phyloP scores from a whole-genome alignment of 2,888 invertebrate species.

The Sabatieria punctata region DNA sequence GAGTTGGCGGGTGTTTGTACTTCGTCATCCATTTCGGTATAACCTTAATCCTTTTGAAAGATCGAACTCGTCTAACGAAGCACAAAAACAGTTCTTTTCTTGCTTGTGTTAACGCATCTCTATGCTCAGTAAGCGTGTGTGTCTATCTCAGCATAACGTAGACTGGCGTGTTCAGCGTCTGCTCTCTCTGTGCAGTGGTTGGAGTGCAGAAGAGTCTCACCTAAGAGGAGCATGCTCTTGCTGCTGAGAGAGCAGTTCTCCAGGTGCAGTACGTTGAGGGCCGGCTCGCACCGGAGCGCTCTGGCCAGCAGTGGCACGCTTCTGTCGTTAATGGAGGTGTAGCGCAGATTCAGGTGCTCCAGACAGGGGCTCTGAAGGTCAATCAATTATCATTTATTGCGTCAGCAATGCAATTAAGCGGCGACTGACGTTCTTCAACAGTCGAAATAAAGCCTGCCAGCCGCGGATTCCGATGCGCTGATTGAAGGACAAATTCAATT shows the following conservation, averaged over 20 bases:
- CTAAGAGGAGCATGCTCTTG: conserved; percentile 53
- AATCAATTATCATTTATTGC: not conserved
- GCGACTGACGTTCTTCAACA: conserved; percentile 54
- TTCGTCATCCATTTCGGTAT: too few species aligned
- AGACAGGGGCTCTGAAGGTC: conserved; percentile 48
- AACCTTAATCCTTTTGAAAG: too few species aligned
- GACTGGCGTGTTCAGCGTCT: too few species aligned
- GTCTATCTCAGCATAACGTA: too few species aligned
- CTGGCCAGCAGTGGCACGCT: conserved; percentile 54
- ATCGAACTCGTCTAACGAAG: too few species aligned
- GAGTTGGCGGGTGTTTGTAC: too few species aligned
- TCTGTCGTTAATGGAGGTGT: conserved; percentile 48
- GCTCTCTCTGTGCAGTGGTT: not conserved
- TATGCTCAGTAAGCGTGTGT: too few species aligned
- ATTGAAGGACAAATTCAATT: conserved; percentile 59
- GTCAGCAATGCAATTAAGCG: too few species aligned
- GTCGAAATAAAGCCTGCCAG: conserved; percentile 62
- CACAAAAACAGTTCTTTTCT: too few species aligned
- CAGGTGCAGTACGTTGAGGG: conserved; percentile 54
- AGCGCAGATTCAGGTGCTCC: conserved; percentile 48
- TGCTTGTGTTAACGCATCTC: too few species aligned
- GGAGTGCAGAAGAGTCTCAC: conserved; percentile 35
- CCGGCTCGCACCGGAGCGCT: conserved; percentile 50
- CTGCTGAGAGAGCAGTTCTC: conserved; percentile 58
- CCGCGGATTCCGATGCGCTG: conserved; percentile 55